These are phyloP conservation scores for Neodiprion pinetum DNA, from an alignment of 1,140 invertebrate genomes.

Conservation along the genomic window DNA sequence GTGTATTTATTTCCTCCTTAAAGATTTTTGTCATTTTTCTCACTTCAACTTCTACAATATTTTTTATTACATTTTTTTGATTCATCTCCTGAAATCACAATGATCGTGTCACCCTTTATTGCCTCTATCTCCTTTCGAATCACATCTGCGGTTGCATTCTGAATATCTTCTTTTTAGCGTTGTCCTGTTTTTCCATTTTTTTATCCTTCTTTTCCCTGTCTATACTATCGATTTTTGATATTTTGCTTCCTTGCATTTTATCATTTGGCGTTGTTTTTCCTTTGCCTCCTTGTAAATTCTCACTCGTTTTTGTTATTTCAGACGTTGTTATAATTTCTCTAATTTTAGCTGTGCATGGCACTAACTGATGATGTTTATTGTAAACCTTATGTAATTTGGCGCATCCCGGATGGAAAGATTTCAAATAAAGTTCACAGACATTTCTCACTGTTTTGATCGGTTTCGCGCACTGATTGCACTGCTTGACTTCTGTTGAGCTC, in stretches of 20 bases:
- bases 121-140: not conserved
- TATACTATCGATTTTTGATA: not conserved
- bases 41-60: not conserved
- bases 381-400: slow-evolving; percentile 11
- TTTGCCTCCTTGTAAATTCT: not conserved
- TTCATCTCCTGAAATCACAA: no score
- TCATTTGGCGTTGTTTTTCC: not conserved
- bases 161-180: not conserved
- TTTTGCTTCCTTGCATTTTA: not conserved
- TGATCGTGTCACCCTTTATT: no score
- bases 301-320: not conserved
- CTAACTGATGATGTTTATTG: slow-evolving; percentile 5
- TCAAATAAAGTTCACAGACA: slow-evolving; percentile 11
- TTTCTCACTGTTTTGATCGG: not conserved
- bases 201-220: not conserved
- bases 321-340: not conserved
- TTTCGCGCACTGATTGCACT: slow-evolving; percentile 16
- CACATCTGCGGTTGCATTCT: not conserved
- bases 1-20: not conserved
- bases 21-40: not conserved
- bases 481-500: not conserved
- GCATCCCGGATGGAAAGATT: slow-evolving; percentile 16
- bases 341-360: slow-evolving; percentile 14
- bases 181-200: not conserved
- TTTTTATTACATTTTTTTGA: no score